Evolutionary conservation across 2,888 invertebrate genomes (phyloP).

Genomic region (Agrochola lychnidis): DNA sequence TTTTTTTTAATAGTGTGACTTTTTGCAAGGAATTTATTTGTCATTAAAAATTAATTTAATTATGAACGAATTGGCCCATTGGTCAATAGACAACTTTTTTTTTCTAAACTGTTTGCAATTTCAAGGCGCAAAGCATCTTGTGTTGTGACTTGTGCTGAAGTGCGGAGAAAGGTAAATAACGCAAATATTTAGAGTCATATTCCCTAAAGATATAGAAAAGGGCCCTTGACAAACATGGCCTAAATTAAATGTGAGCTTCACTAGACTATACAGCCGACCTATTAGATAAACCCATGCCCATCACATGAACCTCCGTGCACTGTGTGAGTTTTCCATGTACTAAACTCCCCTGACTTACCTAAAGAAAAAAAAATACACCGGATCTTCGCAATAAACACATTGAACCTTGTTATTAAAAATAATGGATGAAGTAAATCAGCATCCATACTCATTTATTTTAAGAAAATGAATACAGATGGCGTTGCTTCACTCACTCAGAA

Average conservation of each 20-base stretch:
- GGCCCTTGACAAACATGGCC: neutral
- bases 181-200: neutral
- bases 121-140: too few species aligned
- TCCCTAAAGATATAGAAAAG: neutral
- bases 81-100: too few species aligned
- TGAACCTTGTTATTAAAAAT: conserved; percentile 30
- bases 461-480: conserved; percentile 34
- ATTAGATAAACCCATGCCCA: neutral
- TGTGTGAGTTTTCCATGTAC: neutral
- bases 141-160: neutral
- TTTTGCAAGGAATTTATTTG: too few species aligned
- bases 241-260: neutral
- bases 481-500: conserved; percentile 3
- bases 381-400: conserved; percentile 18
- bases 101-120: too few species aligned
- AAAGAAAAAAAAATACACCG: conserved; percentile 2
- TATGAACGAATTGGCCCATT: too few species aligned
- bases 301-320: neutral
- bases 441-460: conserved; percentile 28
- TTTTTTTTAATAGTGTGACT: too few species aligned
- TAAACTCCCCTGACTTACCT: neutral
- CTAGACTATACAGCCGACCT: neutral
- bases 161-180: neutral
- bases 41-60: too few species aligned
- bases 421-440: conserved; percentile 23